Evolutionary conservation across 1,140 invertebrate genomes (phyloP), one percentile per base, ranked within the genome.

Genomic region (Psix sp.): DNA sequence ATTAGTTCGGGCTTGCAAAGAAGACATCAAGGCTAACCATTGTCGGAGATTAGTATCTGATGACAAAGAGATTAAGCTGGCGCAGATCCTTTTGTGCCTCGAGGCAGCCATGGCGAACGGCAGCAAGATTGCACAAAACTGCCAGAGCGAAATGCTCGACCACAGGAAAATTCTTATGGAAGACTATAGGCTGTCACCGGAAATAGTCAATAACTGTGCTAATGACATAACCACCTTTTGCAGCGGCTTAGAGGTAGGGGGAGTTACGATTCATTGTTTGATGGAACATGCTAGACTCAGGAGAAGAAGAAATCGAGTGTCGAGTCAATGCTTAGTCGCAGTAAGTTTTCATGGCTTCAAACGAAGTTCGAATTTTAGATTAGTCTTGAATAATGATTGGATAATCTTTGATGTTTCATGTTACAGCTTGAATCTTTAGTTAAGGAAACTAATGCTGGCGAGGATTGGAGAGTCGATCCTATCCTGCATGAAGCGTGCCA

Each of bases 241-340:
- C 81, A 90, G 88, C 67, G 89, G 90, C 5, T 84, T 95, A 43
- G 93, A 95, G 84, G 83, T 91, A 49, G 93, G 92, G 17, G 96
- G 96, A 0, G 92, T 93, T 80, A 98, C 96, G 0, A 93, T 99
- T 68, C 97, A 99, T 85, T 99, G 98, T 84, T 87, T 99, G 35
- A 97, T 99, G 96, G 93, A 95, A 45, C 93, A 96, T 86, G 94
- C 95, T 2, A 90, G 92, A 72, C 63, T 84, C 10, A 87, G 89
- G 17, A 91, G 90, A 57, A 90, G 88, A 49, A 88, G 88, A 73
- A 88, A 89, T 24, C 88, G 91, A 74, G 90, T 95, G 3, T 89
- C 91, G 11, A 78, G 89, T 9, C 84, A 88, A 18, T 96, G 95
- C 79, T 90, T 92, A 82, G 89, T 91, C 75, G 91, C 90, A 51